phyloP scores from a whole-genome alignment of 2,113 vertebrate species.

The Eurystomus gularis region DNA sequence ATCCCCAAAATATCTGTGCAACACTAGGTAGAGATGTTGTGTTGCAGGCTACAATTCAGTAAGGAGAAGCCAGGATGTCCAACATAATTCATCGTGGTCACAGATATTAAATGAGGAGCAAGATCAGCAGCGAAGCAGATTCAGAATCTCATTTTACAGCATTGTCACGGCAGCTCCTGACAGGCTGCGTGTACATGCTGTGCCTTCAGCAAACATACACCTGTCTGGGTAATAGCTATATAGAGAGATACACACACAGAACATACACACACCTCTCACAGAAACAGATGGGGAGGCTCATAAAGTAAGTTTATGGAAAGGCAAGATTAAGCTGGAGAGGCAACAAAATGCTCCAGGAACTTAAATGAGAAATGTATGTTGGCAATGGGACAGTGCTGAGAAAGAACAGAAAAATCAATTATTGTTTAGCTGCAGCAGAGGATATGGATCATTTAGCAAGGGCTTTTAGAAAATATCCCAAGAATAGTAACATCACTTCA shows the following conservation, averaged over 20 bases:
- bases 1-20: not conserved
- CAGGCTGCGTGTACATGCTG: not conserved
- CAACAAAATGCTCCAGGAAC: constrained; percentile 43
- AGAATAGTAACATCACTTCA: constrained; percentile 14
- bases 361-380: constrained; percentile 51
- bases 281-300: constrained; percentile 25
- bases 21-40: not conserved
- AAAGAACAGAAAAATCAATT: constrained; percentile 62
- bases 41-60: not conserved
- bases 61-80: not conserved
- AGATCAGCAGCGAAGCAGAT: not conserved
- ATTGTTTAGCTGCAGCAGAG: constrained; percentile 46
- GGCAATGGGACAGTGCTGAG: constrained; percentile 52
- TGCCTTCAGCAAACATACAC: not conserved
- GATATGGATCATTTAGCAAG: constrained; percentile 47
- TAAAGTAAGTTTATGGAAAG: constrained; percentile 53
- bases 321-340: constrained; percentile 43
- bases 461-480: constrained; percentile 29
- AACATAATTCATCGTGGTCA: not conserved
- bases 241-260: not conserved
- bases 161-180: not conserved
- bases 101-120: not conserved
- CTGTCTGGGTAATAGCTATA: not conserved
- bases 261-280: not conserved
- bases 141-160: constrained; percentile 18